phyloP scores from a whole-genome alignment of 2,113 vertebrate genomes.

The Pandion haliaetus region DNA sequence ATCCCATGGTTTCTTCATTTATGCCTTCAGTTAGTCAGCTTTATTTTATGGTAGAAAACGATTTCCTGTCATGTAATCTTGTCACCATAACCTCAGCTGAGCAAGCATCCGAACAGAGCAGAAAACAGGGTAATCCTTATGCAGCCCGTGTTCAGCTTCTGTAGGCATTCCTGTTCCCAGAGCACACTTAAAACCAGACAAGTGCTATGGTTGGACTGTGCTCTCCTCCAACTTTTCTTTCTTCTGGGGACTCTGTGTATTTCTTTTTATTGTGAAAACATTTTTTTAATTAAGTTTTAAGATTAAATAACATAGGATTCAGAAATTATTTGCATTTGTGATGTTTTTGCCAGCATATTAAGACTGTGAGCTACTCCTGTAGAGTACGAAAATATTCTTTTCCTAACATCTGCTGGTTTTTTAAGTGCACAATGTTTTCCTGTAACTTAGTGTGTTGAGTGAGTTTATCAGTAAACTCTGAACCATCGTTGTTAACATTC shows the following conservation, averaged over 20 bases:
- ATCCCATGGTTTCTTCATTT: background rate
- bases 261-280: background rate
- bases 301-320: background rate
- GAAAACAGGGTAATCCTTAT: background rate
- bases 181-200: background rate
- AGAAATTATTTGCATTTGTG: background rate
- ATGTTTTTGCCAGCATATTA: background rate
- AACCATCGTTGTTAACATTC: background rate
- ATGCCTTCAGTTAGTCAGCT: background rate
- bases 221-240: background rate
- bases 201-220: background rate
- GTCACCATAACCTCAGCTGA: background rate
- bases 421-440: background rate
- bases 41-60: background rate
- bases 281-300: background rate
- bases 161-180: fast-evolving
- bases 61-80: background rate
- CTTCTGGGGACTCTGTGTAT: background rate
- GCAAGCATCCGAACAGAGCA: background rate
- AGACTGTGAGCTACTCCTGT: background rate
- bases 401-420: background rate
- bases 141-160: background rate
- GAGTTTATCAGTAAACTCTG: background rate
- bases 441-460: background rate
- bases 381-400: background rate